Conservation (phyloP, 2,113 vertebrate genomes). For the Vimba vimba region DNA sequence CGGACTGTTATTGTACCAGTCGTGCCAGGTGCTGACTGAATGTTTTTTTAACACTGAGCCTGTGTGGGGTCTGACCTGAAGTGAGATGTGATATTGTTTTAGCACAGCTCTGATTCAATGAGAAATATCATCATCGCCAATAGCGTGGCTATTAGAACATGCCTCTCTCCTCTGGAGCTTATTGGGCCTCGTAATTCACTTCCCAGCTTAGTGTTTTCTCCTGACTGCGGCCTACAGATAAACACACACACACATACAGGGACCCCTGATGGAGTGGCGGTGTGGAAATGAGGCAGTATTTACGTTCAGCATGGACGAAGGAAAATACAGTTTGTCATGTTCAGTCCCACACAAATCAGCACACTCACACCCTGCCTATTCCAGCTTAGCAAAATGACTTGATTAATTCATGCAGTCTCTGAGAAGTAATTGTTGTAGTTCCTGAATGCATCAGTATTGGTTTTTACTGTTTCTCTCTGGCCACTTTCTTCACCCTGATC, state of each 20-base stretch:
- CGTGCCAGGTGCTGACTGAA: conserved; percentile 64
- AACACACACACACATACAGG: conserved; percentile 42
- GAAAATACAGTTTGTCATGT: conserved; percentile 56
- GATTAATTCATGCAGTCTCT: conserved; percentile 32
- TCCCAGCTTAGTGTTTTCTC: conserved; percentile 17
- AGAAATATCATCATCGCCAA: conserved; percentile 25
- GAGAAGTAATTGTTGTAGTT: conserved; percentile 10
- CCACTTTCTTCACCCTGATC: neutral
- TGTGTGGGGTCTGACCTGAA: neutral
- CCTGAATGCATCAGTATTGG: neutral
- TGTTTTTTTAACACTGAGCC: conserved; percentile 50
- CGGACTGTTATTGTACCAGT: conserved; percentile 62
- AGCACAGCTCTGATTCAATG: conserved; percentile 29
- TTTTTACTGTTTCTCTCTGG: conserved; percentile 14
- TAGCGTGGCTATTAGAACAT: conserved; percentile 32
- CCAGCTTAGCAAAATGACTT: conserved; percentile 21
- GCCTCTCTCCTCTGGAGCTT: conserved; percentile 24
- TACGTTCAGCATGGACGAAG: conserved; percentile 55
- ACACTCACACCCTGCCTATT: neutral
- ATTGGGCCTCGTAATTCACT: conserved; percentile 25
- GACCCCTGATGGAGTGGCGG: conserved; percentile 50
- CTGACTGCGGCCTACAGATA: conserved; percentile 5
- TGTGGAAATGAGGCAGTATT: conserved; percentile 64
- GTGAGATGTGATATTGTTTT: conserved; percentile 34
- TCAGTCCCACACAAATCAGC: conserved; percentile 56